Conservation (phyloP, 2,113 vertebrate species). For the Heterotilapia buettikoferi region DNA sequence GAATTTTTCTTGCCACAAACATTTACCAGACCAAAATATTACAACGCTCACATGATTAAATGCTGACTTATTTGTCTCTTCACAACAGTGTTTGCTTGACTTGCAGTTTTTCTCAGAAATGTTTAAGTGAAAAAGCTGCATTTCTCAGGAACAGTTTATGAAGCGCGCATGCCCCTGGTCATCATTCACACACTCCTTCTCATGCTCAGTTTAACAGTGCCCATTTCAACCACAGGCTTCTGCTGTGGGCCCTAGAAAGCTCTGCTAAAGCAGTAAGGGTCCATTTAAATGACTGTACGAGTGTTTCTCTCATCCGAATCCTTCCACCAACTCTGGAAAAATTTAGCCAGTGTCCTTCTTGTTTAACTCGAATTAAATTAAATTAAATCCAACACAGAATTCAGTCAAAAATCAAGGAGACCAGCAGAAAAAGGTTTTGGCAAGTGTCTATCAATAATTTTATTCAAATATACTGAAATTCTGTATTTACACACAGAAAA, state of each 20-base stretch:
- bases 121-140: neutral
- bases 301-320: neutral
- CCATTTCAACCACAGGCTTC: neutral
- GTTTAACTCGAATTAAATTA: neutral
- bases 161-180: neutral
- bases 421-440: neutral
- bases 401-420: neutral
- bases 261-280: neutral
- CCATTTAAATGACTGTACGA: neutral
- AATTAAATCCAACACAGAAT: neutral
- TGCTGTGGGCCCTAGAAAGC: neutral
- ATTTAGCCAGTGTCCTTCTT: neutral
- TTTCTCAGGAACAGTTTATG: neutral
- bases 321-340: neutral
- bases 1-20: constrained; percentile 17
- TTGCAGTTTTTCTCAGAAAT: neutral
- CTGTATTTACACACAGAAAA: constrained; percentile 41
- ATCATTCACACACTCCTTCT: neutral
- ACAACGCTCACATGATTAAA: neutral
- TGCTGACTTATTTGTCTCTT: constrained; percentile 1
- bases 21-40: constrained; percentile 20
- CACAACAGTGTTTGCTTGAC: neutral
- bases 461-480: constrained; percentile 6
- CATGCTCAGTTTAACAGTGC: neutral
- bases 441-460: neutral